Base-by-base conservation (phyloP, 2,888 invertebrate genomes). In the Pachymerium ferrugineum region DNA sequence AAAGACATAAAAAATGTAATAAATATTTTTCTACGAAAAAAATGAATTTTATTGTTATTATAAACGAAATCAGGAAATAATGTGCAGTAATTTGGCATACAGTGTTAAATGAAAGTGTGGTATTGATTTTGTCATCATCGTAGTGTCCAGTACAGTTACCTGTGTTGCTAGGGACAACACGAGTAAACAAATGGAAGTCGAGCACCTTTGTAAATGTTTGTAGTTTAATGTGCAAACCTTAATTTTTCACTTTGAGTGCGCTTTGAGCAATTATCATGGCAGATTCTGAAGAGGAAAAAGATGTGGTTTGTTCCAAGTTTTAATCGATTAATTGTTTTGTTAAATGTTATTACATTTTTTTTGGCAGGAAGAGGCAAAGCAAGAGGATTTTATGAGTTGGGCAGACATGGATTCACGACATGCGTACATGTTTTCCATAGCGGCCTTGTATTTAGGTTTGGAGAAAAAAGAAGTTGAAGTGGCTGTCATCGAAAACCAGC, bases 381-480 rank as follows among this genome's bases (percentile, higher is more conserved):
- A 62, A 28, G 62, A 62, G 10, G 62, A 62, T 62, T 22, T 10
- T 28, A 62, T 62, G 62, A 10, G 38, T 33, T 70, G 75, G 22
- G 68, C 74, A 10, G 75, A 75, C 30, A 72, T 72, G 30, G 75
- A 75, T 42, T 30, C 33, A 8, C 33, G 75, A 3, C 75, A 75
- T 69, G 42, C 33, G n/a, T 74, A 75, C 31, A n/a, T 75, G 28
- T 75, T 68, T 47, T 75, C 75, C 31, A 72, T 75, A 31, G 67
- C 69, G 31, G 75, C 68, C 30, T 71, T 70, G 29, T 72, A 69
- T 47, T 74, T 75, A 31, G 33, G 33, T n/a, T 35, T 75, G 25
- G 75, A 75, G 54, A 75, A 72, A 38, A 75, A 70, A 42, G 72
- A 72, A 62, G 38, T 75, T 16, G 38, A 73, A 69, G 75, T 71